Evolutionary conservation across 1,140 invertebrate genomes (phyloP).

Genomic region (Philopotamus ludificatus): DNA sequence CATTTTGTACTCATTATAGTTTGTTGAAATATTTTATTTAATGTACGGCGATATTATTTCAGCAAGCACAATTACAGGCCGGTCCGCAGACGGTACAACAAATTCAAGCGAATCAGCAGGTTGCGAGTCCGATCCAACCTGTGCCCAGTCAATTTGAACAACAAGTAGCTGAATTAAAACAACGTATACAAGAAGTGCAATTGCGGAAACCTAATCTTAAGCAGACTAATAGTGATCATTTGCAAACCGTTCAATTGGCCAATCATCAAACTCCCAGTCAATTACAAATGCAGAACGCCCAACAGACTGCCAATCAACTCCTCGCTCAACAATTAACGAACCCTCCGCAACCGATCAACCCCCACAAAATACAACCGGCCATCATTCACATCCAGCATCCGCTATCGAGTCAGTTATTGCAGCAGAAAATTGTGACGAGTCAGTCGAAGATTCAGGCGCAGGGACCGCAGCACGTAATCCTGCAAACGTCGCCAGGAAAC

Average conservation of each 20-base stretch:
- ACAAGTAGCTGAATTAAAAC: constrained; percentile 11
- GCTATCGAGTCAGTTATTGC: constrained; percentile 49
- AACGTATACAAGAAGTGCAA: constrained; percentile 32
- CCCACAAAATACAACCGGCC: constrained; percentile 56
- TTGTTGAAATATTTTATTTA: neutral
- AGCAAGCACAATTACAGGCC: constrained; percentile 54
- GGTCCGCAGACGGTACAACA: constrained; percentile 43
- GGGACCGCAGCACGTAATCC: constrained; percentile 11
- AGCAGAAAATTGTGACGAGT: constrained; percentile 33
- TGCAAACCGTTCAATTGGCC: constrained; percentile 32
- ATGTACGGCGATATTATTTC: constrained; percentile 28
- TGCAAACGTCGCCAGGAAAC: constrained; percentile 28
- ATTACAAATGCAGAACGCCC: constrained; percentile 47
- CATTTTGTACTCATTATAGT: neutral
- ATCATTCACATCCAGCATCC: constrained; percentile 55
- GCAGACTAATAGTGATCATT: constrained; percentile 22
- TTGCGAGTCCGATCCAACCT: constrained; percentile 25
- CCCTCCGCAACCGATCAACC: constrained; percentile 53
- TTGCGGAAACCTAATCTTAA: constrained; percentile 33
- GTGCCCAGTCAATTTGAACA: constrained; percentile 38
- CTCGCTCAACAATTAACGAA: constrained; percentile 54
- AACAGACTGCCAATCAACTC: constrained; percentile 53
- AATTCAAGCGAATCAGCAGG: constrained; percentile 45
- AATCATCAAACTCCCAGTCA: constrained; percentile 43
- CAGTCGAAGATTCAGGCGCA: constrained; percentile 17